Evolutionary conservation across 2,888 invertebrate genomes (phyloP), one percentile per base, ranked within the genome.

Genomic region (Helicoverpa assulta): DNA sequence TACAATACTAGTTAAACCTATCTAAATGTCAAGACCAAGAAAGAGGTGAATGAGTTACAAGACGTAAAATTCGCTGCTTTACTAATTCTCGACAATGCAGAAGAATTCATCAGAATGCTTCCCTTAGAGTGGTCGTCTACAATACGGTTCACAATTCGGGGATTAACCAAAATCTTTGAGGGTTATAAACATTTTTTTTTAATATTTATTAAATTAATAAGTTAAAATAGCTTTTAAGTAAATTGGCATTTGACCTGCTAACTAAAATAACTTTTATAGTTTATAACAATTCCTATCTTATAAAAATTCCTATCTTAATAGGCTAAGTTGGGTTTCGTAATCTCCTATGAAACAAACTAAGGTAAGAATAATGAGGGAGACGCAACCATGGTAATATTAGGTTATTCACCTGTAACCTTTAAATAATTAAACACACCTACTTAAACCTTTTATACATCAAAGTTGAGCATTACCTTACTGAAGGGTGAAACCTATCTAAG

Each of bases 91-190:
- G 72, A 87, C 86, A 87, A 87, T 88, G 86, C 82, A 83, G 78
- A 84, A 83, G 85, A 87, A 89, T 86, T 88, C 86, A 86, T 86
- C 86, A 80, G 81, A 84, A 83, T 81, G 77, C 75, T 84, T 74
- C 67, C 71, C 59, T 75, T 71, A 76, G 80, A 86, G 83, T 81
- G 81, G 81, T 80, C 62, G 67, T 65, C 53, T 74, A 57, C 66
- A 12, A 80, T 68, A 8, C 76, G 84, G 80, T 67, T 66, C 89
- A 77, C 47, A 16, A 81, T 29, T 78, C 10, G 62, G 51, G 57
- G 65, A 63, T 19, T 33, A 5, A 40, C 14, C 12, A 40, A 40
- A 33, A 33, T 33, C 2, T 2, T 33, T 33, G 8, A 10, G 26
- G 4, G 26, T 26, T 26, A 10, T 33, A 33, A 10, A 10, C 7